phyloP scores from a whole-genome alignment of 2,888 invertebrate species.

The Synanthedon tipuliformis region DNA sequence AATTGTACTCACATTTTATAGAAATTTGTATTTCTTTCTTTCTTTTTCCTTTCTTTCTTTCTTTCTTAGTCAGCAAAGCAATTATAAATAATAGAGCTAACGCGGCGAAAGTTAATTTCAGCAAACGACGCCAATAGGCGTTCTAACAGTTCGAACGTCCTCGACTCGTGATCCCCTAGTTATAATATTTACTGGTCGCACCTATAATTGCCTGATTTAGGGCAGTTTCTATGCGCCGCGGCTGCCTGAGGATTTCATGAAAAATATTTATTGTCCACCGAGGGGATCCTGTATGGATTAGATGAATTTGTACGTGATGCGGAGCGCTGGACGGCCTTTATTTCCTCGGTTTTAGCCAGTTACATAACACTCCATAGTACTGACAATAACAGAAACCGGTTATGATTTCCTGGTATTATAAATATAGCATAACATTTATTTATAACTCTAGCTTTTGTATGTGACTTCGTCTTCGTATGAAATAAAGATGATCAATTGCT shows the following conservation, averaged over 20 bases:
- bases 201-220: conserved; percentile 67
- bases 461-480: too few relatives aligned
- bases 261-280: conserved; percentile 62
- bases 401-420: too few relatives aligned
- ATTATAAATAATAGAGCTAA: too few relatives aligned
- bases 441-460: too few relatives aligned
- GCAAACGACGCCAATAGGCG: background rate
- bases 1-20: too few relatives aligned
- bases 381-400: too few relatives aligned
- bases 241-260: conserved; percentile 54
- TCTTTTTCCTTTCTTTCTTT: too few relatives aligned
- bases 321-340: conserved; percentile 7
- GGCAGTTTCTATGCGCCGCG: conserved; percentile 61
- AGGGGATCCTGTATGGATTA: conserved; percentile 49
- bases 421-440: too few relatives aligned
- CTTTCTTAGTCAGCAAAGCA: too few relatives aligned
- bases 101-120: background rate
- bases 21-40: too few relatives aligned
- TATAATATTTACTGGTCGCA: conserved; percentile 60
- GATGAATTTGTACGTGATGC: conserved; percentile 60
- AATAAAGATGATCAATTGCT: too few relatives aligned
- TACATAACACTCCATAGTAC: too few relatives aligned
- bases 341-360: background rate
- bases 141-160: conserved; percentile 8
- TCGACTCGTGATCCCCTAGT: conserved; percentile 45